These are phyloP conservation scores for Aphidius colemani DNA, from an alignment of 2,888 invertebrate species.

Conservation along the genomic window DNA sequence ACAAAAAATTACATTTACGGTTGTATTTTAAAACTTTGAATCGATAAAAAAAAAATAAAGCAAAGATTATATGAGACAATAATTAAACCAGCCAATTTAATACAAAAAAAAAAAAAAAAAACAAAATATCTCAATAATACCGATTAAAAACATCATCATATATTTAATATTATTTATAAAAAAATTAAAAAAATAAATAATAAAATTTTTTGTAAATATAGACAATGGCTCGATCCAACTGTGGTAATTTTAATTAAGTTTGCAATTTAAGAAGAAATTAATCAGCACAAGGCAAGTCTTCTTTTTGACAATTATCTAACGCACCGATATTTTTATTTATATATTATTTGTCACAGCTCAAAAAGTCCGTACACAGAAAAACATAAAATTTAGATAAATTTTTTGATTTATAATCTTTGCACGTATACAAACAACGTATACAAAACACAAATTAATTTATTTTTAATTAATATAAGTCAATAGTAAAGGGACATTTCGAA, in stretches of 20 bases:
- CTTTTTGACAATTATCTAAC: constrained; percentile 30
- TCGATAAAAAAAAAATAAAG: neutral
- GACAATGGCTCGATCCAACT: constrained; percentile 59
- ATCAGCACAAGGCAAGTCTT: constrained; percentile 26
- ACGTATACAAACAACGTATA: constrained; percentile 25
- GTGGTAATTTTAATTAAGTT: constrained; percentile 41
- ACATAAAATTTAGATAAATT: constrained; percentile 10
- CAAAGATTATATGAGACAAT: neutral
- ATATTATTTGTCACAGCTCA: constrained; percentile 3
- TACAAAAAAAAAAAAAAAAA: no score
- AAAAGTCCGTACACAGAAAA: neutral
- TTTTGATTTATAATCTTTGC: constrained; percentile 29
- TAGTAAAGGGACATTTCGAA: neutral
- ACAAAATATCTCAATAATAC: neutral
- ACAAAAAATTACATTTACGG: constrained; percentile 23
- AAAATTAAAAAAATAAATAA: neutral
- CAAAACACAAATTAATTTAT: constrained; percentile 33
- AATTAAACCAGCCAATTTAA: no score
- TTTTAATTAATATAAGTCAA: constrained; percentile 31
- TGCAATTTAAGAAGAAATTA: no score
- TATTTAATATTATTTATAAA: neutral
- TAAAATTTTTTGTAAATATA: constrained; percentile 37
- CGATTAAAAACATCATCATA: no score
- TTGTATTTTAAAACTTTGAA: neutral
- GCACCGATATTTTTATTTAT: constrained; percentile 23